Evolutionary conservation across 2,113 vertebrate species (phyloP).

Genomic region (Octodon degus): DNA sequence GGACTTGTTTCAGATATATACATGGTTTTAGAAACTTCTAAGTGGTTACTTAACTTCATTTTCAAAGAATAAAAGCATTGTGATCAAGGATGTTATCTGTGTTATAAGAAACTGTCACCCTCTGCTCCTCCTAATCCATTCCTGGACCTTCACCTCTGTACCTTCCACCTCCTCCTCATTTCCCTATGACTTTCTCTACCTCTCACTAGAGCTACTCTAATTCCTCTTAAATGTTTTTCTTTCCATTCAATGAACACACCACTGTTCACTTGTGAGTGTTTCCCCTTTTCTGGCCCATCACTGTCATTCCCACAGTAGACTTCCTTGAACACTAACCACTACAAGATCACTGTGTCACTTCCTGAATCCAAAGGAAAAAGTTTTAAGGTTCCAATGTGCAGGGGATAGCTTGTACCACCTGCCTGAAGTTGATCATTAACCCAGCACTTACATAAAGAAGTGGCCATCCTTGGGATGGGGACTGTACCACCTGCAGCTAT

Average conservation of each 20-base stretch:
- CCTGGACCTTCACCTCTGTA: neutral
- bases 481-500: neutral
- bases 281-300: neutral
- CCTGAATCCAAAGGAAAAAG: neutral
- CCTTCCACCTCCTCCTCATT: neutral
- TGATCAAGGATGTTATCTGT: neutral
- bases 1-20: neutral
- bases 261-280: neutral
- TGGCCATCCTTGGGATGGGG: neutral
- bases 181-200: neutral
- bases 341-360: neutral
- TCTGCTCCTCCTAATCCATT: neutral
- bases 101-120: neutral
- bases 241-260: neutral
- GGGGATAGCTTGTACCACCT: neutral
- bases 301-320: neutral
- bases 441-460: neutral
- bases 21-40: neutral
- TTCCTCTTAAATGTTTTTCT: neutral
- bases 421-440: slow-evolving; percentile 62
- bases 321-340: neutral
- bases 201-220: neutral
- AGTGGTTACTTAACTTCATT: neutral
- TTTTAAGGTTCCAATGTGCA: slow-evolving; percentile 45
- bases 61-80: neutral